phyloP scores from a whole-genome alignment of 2,888 invertebrate genomes.

The Dicycla oo region DNA sequence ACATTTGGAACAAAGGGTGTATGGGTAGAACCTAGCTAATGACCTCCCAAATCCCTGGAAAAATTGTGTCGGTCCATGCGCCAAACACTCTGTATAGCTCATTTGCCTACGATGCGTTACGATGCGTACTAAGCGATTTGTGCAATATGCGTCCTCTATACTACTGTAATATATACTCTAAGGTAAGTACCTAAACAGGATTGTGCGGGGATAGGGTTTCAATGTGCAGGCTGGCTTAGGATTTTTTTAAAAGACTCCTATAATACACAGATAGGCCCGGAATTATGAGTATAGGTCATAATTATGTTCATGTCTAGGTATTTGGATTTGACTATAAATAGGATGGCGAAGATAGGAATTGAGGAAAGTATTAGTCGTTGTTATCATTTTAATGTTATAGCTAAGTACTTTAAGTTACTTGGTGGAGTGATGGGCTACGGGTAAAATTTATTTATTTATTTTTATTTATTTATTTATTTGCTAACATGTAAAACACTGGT shows the following conservation, averaged over 20 bases:
- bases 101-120: no score
- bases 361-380: neutral
- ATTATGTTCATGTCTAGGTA: neutral
- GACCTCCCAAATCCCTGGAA: no score
- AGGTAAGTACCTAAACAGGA: neutral
- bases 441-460: no score
- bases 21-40: no score
- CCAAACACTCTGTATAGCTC: no score
- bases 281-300: neutral
- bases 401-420: neutral
- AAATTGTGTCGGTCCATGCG: no score
- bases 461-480: no score
- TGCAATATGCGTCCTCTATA: no score
- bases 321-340: neutral
- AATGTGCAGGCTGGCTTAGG: neutral
- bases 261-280: neutral
- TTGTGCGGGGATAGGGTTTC: neutral
- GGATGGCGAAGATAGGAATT: conserved; percentile 1
- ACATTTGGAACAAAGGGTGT: no score
- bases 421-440: neutral
- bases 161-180: no score
- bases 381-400: neutral
- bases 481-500: no score
- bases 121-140: no score
- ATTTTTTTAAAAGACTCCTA: neutral